These are phyloP conservation scores for Drosophila sechellia DNA, from an alignment of 1,140 invertebrate species.

Conservation along the genomic window DNA sequence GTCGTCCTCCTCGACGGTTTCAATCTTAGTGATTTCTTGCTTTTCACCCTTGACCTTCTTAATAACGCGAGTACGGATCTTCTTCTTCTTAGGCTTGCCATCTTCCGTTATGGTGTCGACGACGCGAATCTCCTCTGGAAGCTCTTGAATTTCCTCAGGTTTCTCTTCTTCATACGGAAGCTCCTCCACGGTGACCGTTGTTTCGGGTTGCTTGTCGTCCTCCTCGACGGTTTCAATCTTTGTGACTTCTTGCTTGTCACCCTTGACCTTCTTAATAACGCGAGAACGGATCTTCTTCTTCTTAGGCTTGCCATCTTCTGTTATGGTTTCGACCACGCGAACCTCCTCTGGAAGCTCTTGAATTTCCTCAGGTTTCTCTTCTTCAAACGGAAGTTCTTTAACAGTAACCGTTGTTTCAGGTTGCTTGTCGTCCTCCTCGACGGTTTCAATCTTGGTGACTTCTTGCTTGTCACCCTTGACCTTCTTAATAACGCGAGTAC, in stretches of 20 bases:
- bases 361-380: neutral
- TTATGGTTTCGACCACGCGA: conserved; percentile 11
- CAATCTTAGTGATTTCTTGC: conserved; percentile 1
- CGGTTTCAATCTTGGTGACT: conserved; percentile 11
- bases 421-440: conserved; percentile 4
- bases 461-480: conserved; percentile 11
- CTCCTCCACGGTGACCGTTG: neutral
- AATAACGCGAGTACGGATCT: conserved; percentile 1
- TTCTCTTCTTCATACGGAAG: neutral
- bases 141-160: neutral
- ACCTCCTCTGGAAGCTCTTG: conserved; percentile 8
- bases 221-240: conserved; percentile 9
- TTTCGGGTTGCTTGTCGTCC: neutral
- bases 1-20: conserved; percentile 1
- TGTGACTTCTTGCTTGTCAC: conserved; percentile 3
- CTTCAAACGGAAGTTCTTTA: neutral
- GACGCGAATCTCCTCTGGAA: neutral
- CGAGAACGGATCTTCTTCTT: conserved; percentile 36
- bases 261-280: conserved; percentile 18
- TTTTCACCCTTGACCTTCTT: conserved; percentile 8
- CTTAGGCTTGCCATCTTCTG: conserved; percentile 31
- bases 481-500: conserved; percentile 5
- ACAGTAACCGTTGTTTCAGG: neutral
- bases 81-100: conserved; percentile 4
- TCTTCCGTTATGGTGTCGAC: conserved; percentile 1